Percentiles rank a stretch among this genome's conserved stretches.
Conservation (phyloP, 2,888 invertebrate species). For the Mongoloraphidia duomilia region DNA sequence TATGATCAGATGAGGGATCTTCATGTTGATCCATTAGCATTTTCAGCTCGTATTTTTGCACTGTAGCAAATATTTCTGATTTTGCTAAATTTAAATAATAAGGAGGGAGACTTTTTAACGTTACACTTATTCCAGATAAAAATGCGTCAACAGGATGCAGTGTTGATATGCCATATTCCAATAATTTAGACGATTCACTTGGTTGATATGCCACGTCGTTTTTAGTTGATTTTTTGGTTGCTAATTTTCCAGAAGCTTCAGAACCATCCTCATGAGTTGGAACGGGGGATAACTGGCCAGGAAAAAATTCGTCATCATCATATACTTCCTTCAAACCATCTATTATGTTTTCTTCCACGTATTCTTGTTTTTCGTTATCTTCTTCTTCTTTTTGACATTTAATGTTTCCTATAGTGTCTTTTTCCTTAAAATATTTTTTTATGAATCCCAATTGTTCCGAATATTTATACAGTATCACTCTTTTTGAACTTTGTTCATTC, state of each 20-base stretch:
- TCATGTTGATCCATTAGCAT: slow-evolving; percentile 8
- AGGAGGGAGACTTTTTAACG: slow-evolving; percentile 9
- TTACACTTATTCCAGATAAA: slow-evolving; percentile 12
- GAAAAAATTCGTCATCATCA: too few species aligned
- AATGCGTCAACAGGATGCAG: slow-evolving; percentile 12
- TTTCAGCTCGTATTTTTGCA: slow-evolving; percentile 13
- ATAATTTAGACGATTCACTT: not conserved
- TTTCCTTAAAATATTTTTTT: slow-evolving; percentile 8
- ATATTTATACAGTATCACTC: slow-evolving; percentile 9
- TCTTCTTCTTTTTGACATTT: slow-evolving; percentile 2
- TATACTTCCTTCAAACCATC: too few species aligned
- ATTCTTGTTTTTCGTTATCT: not conserved
- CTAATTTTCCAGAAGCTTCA: not conserved
- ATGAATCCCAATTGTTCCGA: not conserved
- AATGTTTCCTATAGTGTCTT: not conserved
- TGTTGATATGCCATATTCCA: slow-evolving; percentile 6
- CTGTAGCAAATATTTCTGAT: slow-evolving; percentile 12
- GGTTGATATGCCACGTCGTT: not conserved
- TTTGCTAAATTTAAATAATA: slow-evolving; percentile 13
- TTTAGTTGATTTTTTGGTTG: not conserved
- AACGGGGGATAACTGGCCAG: too few species aligned
- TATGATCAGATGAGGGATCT: too few species aligned
- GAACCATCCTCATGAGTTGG: too few species aligned
- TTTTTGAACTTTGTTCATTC: not conserved
- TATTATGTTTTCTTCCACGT: not conserved